Conservation (phyloP, 2,797 vertebrate genomes). For the Danio tinwini region DNA sequence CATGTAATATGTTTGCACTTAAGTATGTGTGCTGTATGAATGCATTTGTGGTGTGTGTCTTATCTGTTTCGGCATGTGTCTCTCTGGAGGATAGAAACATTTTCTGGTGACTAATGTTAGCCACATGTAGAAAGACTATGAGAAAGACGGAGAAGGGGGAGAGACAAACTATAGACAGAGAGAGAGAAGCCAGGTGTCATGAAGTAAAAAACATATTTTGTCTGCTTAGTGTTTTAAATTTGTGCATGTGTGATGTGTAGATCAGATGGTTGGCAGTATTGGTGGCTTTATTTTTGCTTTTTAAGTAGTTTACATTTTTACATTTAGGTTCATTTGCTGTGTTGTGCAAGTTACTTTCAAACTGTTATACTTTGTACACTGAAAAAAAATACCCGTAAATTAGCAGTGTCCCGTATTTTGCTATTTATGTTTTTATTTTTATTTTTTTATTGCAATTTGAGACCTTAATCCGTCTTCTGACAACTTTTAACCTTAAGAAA, state of each 20-base stretch:
- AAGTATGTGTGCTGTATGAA: slow-evolving; percentile 26
- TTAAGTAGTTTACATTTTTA: neutral
- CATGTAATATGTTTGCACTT: slow-evolving; percentile 32
- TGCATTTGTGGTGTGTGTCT: slow-evolving; percentile 38
- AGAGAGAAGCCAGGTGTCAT: slow-evolving; percentile 50
- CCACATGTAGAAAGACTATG: slow-evolving; percentile 56
- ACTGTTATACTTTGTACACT: too few species aligned
- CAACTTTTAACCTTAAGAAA: too few species aligned
- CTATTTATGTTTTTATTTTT: too few species aligned
- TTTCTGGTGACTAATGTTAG: slow-evolving; percentile 62
- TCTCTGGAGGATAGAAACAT: slow-evolving; percentile 42
- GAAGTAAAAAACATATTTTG: slow-evolving; percentile 16
- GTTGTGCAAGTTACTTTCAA: too few species aligned
- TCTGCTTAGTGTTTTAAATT: slow-evolving; percentile 4
- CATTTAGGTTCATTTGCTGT: neutral
- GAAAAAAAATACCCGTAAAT: too few species aligned
- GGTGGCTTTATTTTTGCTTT: neutral
- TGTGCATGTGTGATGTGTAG: neutral
- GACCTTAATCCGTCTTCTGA: too few species aligned
- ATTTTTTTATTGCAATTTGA: too few species aligned
- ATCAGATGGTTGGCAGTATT: neutral
- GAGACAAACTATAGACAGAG: slow-evolving; percentile 2
- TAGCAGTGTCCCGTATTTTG: too few species aligned
- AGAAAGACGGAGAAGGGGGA: slow-evolving; percentile 32
- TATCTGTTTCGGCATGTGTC: slow-evolving; percentile 27